phyloP scores from a whole-genome alignment of 2,113 vertebrate genomes.

The Raja brachyura region DNA sequence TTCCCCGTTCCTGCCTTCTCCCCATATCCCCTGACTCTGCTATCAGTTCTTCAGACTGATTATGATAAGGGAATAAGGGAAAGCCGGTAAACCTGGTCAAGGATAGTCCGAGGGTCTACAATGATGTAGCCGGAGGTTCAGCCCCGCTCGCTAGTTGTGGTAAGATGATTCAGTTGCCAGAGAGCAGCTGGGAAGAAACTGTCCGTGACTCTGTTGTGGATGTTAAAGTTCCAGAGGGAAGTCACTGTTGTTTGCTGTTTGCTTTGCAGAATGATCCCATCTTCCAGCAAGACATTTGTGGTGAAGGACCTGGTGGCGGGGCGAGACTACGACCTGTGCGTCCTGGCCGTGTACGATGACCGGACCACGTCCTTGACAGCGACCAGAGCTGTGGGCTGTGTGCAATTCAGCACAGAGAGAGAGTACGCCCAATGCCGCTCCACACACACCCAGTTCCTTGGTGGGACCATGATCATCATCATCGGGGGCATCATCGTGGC shows the following conservation, averaged over 20 bases:
- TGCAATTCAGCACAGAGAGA: constrained; percentile 73
- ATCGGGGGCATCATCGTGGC: constrained; percentile 75
- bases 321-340: constrained; percentile 83
- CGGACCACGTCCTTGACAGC: constrained; percentile 74
- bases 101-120: too few relatives aligned
- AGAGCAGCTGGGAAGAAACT: too few relatives aligned
- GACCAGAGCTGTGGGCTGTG: constrained; percentile 77
- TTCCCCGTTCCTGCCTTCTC: too few relatives aligned
- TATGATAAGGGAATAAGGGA: too few relatives aligned
- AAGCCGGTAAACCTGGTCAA: too few relatives aligned
- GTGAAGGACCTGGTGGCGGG: constrained; percentile 83
- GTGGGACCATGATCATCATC: constrained; percentile 75
- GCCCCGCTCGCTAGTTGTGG: too few relatives aligned
- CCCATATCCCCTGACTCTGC: too few relatives aligned
- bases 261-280: constrained; percentile 75
- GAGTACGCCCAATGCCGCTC: constrained; percentile 68
- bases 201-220: neutral
- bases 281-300: constrained; percentile 77
- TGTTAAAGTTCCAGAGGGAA: too few relatives aligned
- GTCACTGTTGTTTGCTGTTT: neutral
- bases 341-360: constrained; percentile 81
- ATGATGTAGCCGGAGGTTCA: too few relatives aligned
- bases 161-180: too few relatives aligned
- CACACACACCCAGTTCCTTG: constrained; percentile 69
- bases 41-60: too few relatives aligned